Conservation (phyloP, 2,113 vertebrate genomes). For the Malurus alboscapulatus region DNA sequence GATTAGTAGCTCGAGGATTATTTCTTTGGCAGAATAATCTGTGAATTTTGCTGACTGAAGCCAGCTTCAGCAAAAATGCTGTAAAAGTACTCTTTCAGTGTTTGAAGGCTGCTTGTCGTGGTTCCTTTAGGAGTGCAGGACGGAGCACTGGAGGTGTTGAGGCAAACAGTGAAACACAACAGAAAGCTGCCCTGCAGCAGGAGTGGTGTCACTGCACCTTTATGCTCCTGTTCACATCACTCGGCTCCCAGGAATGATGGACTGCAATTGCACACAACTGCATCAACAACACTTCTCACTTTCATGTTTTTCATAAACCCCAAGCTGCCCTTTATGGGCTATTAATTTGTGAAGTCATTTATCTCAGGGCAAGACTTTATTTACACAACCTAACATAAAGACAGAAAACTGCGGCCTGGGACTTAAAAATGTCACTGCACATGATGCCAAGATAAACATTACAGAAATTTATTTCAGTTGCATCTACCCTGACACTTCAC, state of each 20-base stretch:
- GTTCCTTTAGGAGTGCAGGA: neutral
- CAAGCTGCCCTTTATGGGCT: slow-evolving; percentile 3
- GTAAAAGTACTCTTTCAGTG: neutral
- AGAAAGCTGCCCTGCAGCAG: neutral
- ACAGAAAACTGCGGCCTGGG: neutral
- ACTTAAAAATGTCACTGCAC: slow-evolving; percentile 21
- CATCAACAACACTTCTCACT: neutral
- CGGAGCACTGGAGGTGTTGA: neutral
- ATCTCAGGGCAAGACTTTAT: neutral
- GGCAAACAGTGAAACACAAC: neutral
- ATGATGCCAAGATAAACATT: neutral
- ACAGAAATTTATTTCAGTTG: slow-evolving; percentile 7
- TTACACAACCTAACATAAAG: neutral
- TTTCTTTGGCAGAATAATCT: neutral
- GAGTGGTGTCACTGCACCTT: neutral
- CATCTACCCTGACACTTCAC: neutral
- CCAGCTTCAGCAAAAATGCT: neutral
- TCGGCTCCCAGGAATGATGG: neutral
- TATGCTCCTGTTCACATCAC: neutral
- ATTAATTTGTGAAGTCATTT: slow-evolving; percentile 31
- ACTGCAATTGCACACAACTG: neutral
- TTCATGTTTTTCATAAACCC: neutral
- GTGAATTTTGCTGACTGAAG: neutral
- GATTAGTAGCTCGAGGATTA: slow-evolving; percentile 2
- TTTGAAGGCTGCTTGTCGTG: neutral